Conservation (phyloP, 2,888 invertebrate species). For the Caenorhabditis angaria region DNA sequence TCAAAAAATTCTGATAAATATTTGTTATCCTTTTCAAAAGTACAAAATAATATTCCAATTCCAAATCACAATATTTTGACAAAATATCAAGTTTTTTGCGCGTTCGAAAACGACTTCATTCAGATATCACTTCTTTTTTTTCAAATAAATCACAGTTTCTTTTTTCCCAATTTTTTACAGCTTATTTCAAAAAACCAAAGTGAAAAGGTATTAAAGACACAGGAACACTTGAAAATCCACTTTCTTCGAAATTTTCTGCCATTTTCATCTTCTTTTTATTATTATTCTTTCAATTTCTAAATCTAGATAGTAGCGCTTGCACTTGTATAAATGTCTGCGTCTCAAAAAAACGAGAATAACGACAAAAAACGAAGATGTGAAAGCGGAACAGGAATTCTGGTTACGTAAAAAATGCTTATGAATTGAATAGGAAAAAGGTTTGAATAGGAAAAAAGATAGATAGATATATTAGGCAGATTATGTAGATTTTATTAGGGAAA, state of each 20-base stretch:
- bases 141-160: too few species aligned
- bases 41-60: too few species aligned
- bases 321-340: neutral
- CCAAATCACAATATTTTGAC: too few species aligned
- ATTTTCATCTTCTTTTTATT: neutral
- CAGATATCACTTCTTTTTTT: too few species aligned
- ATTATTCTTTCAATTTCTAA: too few species aligned
- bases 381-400: constrained; percentile 4
- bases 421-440: neutral
- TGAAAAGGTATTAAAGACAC: neutral
- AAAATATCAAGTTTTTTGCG: too few species aligned
- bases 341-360: neutral
- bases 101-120: too few species aligned
- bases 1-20: neutral
- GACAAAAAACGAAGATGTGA: neutral
- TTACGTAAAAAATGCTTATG: neutral
- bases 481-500: neutral
- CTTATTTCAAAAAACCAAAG: neutral
- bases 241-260: too few species aligned
- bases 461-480: constrained; percentile 2
- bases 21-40: too few species aligned
- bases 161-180: neutral
- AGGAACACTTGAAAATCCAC: neutral
- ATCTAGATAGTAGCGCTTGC: neutral
- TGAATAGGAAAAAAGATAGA: neutral